phyloP scores from a whole-genome alignment of 2,888 invertebrate species.

The Altica lythri region DNA sequence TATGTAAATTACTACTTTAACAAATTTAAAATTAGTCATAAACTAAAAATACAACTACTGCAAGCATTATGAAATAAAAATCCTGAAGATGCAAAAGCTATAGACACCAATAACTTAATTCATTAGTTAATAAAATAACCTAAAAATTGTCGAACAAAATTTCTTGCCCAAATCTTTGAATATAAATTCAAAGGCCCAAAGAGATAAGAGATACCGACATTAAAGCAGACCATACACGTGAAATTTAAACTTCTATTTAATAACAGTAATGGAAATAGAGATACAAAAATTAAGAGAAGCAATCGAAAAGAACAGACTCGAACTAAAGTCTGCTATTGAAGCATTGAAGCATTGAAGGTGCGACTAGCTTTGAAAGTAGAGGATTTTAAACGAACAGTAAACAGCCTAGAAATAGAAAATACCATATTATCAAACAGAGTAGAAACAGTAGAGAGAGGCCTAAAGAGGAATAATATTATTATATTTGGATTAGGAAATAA shows the following conservation, averaged over 20 bases:
- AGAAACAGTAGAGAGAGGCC: not conserved
- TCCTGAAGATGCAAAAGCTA: not conserved
- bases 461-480: conserved; percentile 11
- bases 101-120: not conserved
- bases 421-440: conserved; percentile 8
- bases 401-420: conserved; percentile 9
- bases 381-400: conserved; percentile 10
- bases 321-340: conserved; percentile 14
- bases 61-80: not conserved
- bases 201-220: too few species aligned
- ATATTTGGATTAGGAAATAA: conserved; percentile 10
- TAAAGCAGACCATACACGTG: not conserved
- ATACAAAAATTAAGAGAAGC: not conserved
- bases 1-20: not conserved
- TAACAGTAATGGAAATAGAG: not conserved
- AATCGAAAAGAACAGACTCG: conserved; percentile 5
- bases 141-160: not conserved
- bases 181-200: not conserved
- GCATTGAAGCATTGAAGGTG: conserved; percentile 12
- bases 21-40: not conserved
- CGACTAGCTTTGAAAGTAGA: conserved; percentile 8
- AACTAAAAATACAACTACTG: not conserved
- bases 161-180: not conserved
- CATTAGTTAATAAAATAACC: not conserved
- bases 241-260: too few species aligned